A percentile compares a stretch with the other conserved stretches of the same genome.
phyloP scores from a whole-genome alignment of 2,113 vertebrate species.

The Cyanistes caeruleus region DNA sequence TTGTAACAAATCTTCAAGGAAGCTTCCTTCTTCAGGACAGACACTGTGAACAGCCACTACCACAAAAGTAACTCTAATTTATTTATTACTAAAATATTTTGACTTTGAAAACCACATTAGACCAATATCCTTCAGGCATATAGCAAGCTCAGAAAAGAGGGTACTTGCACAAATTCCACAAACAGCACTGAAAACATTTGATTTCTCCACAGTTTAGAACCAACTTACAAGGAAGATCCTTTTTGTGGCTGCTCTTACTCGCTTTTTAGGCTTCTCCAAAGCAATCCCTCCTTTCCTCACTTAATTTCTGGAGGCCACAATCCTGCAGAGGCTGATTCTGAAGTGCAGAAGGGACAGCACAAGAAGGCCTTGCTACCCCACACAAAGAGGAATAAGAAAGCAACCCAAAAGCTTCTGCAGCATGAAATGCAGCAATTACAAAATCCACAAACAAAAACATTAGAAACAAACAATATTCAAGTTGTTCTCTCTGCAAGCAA shows the following conservation, averaged over 20 bases:
- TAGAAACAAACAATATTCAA: neutral
- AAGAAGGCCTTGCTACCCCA: neutral
- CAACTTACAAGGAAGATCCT: neutral
- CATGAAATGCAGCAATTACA: neutral
- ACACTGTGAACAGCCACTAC: neutral
- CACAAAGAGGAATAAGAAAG: neutral
- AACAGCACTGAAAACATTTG: neutral
- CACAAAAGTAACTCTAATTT: neutral
- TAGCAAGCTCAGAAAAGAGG: neutral
- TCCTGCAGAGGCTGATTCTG: neutral
- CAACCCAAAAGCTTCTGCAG: neutral
- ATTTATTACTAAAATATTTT: neutral
- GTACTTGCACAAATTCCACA: neutral
- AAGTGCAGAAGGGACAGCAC: neutral
- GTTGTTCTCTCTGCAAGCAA: neutral
- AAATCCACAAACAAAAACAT: neutral
- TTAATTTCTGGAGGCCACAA: neutral
- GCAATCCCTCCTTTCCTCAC: neutral
- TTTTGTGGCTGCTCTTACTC: neutral
- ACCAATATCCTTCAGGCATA: neutral
- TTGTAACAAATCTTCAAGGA: neutral
- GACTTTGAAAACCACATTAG: neutral
- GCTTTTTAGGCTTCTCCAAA: neutral
- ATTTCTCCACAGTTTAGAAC: neutral
- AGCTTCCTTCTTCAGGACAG: neutral